A percentile compares a stretch with the other conserved stretches of the same genome.
Conservation (phyloP, 1,140 invertebrate genomes). For the Drosophila triauraria region DNA sequence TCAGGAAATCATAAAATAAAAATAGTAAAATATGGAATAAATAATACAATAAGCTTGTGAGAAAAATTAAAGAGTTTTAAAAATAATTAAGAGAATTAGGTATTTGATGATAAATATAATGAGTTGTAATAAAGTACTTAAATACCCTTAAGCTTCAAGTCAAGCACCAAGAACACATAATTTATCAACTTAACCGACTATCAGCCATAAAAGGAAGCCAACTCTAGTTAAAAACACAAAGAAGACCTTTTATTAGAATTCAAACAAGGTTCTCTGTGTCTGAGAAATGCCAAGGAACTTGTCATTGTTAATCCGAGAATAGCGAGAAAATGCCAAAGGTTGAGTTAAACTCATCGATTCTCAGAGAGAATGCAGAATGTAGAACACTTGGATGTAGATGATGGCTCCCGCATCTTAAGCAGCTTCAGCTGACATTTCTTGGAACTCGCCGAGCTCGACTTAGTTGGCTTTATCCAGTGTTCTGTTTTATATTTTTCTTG, state of each 20-base stretch:
- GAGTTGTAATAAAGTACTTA: no score
- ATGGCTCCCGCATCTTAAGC: conserved; percentile 14
- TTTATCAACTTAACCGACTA: neutral
- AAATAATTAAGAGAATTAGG: no score
- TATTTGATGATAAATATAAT: no score
- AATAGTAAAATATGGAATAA: neutral
- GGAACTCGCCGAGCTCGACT: conserved; percentile 6
- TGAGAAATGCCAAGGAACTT: conserved; percentile 27
- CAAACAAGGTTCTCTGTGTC: conserved; percentile 1
- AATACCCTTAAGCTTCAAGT: no score
- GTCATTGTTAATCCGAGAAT: conserved; percentile 1
- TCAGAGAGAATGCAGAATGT: conserved; percentile 3
- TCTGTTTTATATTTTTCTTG: neutral
- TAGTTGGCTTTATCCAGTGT: neutral
- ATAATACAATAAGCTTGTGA: neutral
- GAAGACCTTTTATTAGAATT: conserved; percentile 7
- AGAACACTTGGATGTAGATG: conserved; percentile 12
- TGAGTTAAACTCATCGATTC: conserved; percentile 5
- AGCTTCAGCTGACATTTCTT: conserved; percentile 14
- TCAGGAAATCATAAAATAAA: neutral
- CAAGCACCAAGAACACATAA: neutral
- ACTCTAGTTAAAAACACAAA: neutral
- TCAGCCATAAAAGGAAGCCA: neutral
- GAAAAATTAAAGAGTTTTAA: no score
- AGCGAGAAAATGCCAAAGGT: conserved; percentile 25